These are phyloP conservation scores for Ecliptopera silaceata DNA, from an alignment of 2,888 invertebrate genomes.

Conservation along the genomic window DNA sequence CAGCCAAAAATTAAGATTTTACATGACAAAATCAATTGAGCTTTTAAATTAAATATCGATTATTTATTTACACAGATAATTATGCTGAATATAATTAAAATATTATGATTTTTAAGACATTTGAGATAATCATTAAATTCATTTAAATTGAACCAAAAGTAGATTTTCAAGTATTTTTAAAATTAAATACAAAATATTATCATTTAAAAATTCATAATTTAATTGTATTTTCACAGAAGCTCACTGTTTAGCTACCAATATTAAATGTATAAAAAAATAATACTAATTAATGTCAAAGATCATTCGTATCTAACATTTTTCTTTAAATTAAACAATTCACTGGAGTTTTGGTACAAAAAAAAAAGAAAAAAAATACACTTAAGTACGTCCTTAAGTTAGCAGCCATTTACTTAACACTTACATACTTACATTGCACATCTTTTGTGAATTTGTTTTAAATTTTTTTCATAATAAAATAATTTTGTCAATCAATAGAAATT, in stretches of 20 bases:
- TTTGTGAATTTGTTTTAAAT: conserved; percentile 41
- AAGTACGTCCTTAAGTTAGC: conserved; percentile 72
- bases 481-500: neutral
- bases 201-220: conserved; percentile 2
- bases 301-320: conserved; percentile 33
- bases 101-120: conserved; percentile 12
- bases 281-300: conserved; percentile 44
- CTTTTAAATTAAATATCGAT: conserved; percentile 34
- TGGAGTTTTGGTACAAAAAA: conserved; percentile 58
- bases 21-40: conserved; percentile 38
- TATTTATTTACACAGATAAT: conserved; percentile 40
- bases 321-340: conserved; percentile 47
- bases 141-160: conserved; percentile 2
- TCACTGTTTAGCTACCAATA: conserved; percentile 47
- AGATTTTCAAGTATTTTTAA: neutral
- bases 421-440: conserved; percentile 14
- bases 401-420: conserved; percentile 47
- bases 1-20: conserved; percentile 28
- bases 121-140: neutral
- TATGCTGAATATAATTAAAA: conserved; percentile 29
- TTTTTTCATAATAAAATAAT: conserved; percentile 2
- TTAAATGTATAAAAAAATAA: conserved; percentile 42
- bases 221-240: neutral
- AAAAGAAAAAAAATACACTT: conserved; percentile 41
- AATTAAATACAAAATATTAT: neutral